Evolutionary conservation across 1,140 invertebrate genomes (phyloP), one percentile per base, ranked within the genome.

Genomic region (Neuroterus valhalla): DNA sequence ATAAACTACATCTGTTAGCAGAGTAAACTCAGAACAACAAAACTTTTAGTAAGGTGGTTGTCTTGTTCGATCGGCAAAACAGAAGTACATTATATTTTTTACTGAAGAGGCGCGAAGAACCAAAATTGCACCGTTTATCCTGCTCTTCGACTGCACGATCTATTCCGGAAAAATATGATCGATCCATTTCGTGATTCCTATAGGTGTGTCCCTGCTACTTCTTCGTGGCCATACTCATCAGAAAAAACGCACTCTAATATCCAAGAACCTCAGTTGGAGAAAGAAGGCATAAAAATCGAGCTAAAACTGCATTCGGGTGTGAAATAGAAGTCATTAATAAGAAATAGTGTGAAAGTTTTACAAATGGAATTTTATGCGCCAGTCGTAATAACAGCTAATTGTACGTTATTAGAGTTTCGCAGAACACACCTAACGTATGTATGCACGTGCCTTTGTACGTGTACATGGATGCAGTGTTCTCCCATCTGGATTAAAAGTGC

Each of bases 371-470:
- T 62, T 62, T 62, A 62, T 62, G 23, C 55, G 15, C 55, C 55
- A 62, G 26, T 15, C 23, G 55, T 62, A 62, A 62, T 62, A 62
- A 62, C 55, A 62, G 31, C 55, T 62, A 62, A 62, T 62, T 62
- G 55, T 62, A 62, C 55, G 55, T 62, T 62, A 62, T 62, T 62
- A 62, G 23, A 62, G 55, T 62, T 62, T 62, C 55, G 31, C 23
- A 62, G 55, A 62, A 26, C 23, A 62, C 55, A 62, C 55, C 11
- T 31, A 62, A 62, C 55, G 23, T 14, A 62, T 26, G 55, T 62
- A 38, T 15, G 31, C 26, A 62, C 55, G 55, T 62, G 55, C 55
- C 12, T 62, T 31, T 62, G 52, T 55, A 55, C 23, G 11, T 55
- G 23, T 5, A 21, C 21, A 55, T 26, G 52, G 19, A 21, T 55